Base-by-base conservation (phyloP, 1,140 invertebrate species). In the Triops longicaudatus region DNA sequence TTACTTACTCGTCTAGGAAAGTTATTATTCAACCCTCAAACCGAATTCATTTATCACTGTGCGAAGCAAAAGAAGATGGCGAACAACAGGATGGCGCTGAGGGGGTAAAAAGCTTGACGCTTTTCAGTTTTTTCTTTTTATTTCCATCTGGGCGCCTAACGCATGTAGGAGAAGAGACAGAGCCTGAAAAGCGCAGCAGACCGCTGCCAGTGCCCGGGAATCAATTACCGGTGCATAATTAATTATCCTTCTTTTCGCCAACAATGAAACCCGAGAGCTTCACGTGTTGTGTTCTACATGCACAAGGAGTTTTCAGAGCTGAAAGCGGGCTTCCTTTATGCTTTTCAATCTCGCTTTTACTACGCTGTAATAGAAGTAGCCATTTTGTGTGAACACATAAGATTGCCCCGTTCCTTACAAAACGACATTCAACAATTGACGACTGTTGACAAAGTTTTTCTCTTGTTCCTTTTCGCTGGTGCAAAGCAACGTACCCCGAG, bases 11-110 rank as follows among this genome's bases (percentile, higher is more conserved):
- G 14, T 63, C n/a, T 9, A 17, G 17, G 17, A 63, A 63, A 63
- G 50, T 63, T 63, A 63, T 63, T 63, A 63, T 63, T 63, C 50
- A 63, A 63, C 50, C 50, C 50, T 63, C 50, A 63, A 63, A 63
- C 50, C 50, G 10, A 63, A 63, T 63, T 63, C 50, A 63, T 63
- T 63, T 63, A 63, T 63, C 50, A 63, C 50, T 22, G 50, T n/a
- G 50, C 17, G 22, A 63, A 63, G 50, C 50, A 63, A 63, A 63
- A 63, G 50, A 63, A 63, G 50, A 63, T 22, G 50, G 50, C 22
- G 50, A 63, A 63, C 50, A 63, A 63, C 50, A 63, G 50, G 50
- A 63, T 63, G 50, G 50, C 50, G 50, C 50, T 63, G 50, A 63
- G 50, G 50, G 50, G n/a, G 50, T 63, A 63, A 63, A 63, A 63